Percentiles rank a stretch among this genome's conserved stretches.
Conservation (phyloP, 1,140 invertebrate genomes). For the Lasioglossum albipes region DNA sequence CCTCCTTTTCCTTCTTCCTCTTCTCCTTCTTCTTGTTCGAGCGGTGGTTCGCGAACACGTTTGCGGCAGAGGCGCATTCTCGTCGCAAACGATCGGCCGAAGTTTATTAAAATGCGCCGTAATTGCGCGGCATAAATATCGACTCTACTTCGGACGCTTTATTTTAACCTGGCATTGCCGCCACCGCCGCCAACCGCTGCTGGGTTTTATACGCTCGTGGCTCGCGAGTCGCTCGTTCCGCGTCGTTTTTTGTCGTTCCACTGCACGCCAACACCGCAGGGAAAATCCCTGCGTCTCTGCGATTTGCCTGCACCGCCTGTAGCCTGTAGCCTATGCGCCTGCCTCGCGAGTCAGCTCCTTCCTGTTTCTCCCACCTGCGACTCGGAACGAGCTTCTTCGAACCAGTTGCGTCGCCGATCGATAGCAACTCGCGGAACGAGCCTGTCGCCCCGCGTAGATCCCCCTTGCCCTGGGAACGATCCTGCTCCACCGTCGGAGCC, state of each 20-base stretch:
- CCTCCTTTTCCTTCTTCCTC: not conserved
- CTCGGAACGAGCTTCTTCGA: not conserved
- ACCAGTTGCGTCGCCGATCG: not conserved
- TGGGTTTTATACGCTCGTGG: conserved; percentile 19
- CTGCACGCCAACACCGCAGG: not conserved
- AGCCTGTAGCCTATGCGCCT: not conserved
- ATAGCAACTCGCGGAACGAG: not conserved
- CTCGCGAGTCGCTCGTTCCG: conserved; percentile 9
- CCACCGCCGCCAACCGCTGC: not conserved
- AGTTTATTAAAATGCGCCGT: conserved; percentile 60
- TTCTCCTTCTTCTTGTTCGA: not conserved
- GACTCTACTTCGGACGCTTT: conserved; percentile 22
- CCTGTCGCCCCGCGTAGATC: too few relatives aligned
- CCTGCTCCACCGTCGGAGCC: too few relatives aligned
- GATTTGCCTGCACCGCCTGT: not conserved
- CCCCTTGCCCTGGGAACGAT: too few relatives aligned
- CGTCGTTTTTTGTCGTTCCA: conserved; percentile 32
- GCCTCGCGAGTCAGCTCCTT: not conserved
- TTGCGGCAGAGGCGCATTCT: not conserved
- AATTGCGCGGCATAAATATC: conserved; percentile 59
- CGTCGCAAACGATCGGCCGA: conserved; percentile 49
- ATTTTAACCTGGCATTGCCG: not conserved
- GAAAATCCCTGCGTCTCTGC: not conserved
- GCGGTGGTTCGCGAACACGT: not conserved
- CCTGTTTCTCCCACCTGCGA: too few relatives aligned